These are phyloP conservation scores for Octomys mimax DNA, from an alignment of 2,797 vertebrate genomes.

Conservation along the genomic window DNA sequence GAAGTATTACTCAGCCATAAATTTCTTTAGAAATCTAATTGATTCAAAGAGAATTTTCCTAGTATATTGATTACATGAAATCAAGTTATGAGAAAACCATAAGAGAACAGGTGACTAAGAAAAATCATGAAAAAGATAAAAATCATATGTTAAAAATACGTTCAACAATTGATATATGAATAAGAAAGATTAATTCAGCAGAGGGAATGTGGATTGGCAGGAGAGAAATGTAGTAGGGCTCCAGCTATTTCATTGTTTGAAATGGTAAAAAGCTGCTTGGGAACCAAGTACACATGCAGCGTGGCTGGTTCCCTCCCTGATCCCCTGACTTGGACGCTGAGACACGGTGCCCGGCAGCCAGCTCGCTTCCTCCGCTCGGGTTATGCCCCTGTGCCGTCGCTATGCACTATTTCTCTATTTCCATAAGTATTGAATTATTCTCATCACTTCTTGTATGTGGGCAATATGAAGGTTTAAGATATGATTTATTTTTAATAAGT, in stretches of 20 bases:
- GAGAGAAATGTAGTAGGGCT: neutral
- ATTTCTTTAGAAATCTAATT: constrained; percentile 39
- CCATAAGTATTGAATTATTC: neutral
- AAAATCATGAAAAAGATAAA: neutral
- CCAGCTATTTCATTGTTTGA: neutral
- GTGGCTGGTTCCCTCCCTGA: neutral
- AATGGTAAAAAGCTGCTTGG: neutral
- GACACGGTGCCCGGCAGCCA: neutral
- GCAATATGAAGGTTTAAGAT: constrained; percentile 2
- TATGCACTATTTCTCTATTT: neutral
- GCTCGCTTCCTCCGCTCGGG: neutral
- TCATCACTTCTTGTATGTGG: neutral
- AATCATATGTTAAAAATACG: neutral
- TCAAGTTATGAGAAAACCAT: neutral
- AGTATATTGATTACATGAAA: neutral
- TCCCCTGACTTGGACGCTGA: neutral
- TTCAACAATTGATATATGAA: neutral
- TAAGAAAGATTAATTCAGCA: neutral
- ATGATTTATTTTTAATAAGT: neutral
- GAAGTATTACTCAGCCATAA: no score
- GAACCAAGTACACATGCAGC: neutral
- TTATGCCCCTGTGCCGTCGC: no score
- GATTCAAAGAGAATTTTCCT: neutral
- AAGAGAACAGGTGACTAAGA: neutral
- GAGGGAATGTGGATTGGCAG: neutral